phyloP scores from a whole-genome alignment of 2,113 vertebrate genomes.

The Chaetops frenatus region DNA sequence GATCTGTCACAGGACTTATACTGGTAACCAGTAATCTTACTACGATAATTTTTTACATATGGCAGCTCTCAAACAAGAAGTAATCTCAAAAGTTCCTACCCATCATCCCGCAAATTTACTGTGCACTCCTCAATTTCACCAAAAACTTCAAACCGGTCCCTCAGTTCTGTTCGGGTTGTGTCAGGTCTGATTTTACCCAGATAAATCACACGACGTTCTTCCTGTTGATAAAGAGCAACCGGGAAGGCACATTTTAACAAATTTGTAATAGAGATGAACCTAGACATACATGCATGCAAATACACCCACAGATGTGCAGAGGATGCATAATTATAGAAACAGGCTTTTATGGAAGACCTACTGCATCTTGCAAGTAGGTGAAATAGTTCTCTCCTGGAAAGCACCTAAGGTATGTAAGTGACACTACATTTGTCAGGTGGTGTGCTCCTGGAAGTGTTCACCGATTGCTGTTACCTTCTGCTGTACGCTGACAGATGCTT shows the following conservation, averaged over 20 bases:
- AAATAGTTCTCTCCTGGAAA: background rate
- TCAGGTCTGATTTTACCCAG: conserved; percentile 90
- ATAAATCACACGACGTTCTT: conserved; percentile 95
- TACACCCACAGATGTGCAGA: background rate
- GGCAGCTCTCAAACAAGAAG: conserved; percentile 63
- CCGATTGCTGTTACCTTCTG: background rate
- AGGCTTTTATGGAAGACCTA: background rate
- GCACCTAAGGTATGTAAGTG: background rate
- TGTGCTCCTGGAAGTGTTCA: background rate
- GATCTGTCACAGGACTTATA: conserved; percentile 66
- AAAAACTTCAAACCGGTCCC: conserved; percentile 97
- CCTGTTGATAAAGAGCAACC: conserved; percentile 74
- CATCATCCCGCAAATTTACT: conserved; percentile 92
- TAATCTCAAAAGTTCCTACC: conserved; percentile 80
- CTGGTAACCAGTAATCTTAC: conserved; percentile 40
- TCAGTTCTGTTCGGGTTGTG: conserved; percentile 90
- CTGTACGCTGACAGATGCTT: background rate
- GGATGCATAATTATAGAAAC: background rate
- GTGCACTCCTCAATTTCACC: conserved; percentile 98
- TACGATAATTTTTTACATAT: conserved; percentile 40
- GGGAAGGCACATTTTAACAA: background rate
- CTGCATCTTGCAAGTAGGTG: background rate
- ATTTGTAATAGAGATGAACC: background rate
- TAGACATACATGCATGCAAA: background rate
- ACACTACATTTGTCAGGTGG: background rate